Percentiles rank a stretch among this genome's conserved stretches.
Conservation (phyloP, 2,888 invertebrate species). For the Tiliacea citrago region DNA sequence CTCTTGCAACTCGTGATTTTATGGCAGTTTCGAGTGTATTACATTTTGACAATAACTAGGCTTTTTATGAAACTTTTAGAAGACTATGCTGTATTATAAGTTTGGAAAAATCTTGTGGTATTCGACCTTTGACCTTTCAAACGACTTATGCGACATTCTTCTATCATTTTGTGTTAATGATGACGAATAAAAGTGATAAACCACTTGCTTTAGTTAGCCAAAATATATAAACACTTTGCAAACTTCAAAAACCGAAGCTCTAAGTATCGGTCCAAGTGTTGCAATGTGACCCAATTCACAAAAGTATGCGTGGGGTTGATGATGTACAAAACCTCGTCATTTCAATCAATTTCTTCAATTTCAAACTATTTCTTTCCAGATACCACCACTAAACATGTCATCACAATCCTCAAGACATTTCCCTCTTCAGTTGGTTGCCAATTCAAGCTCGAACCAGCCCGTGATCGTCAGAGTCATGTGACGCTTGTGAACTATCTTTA, state of each 20-base stretch:
- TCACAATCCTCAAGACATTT: slow-evolving; percentile 53
- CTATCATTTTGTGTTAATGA: neutral
- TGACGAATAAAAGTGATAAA: neutral
- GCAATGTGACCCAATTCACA: neutral
- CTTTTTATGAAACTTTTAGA: slow-evolving; percentile 3
- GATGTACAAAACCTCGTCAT: neutral
- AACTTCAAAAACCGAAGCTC: neutral
- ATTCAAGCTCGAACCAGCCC: slow-evolving; percentile 44
- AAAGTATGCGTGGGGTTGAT: neutral
- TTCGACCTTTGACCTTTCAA: neutral
- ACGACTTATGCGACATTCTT: no score
- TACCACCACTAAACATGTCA: slow-evolving; percentile 55
- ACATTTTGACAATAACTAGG: slow-evolving; percentile 34
- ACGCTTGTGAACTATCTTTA: slow-evolving; percentile 75
- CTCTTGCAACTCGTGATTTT: slow-evolving; percentile 52
- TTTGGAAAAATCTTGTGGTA: neutral
- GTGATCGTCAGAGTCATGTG: slow-evolving; percentile 79
- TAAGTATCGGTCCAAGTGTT: neutral
- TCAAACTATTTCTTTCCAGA: slow-evolving; percentile 53
- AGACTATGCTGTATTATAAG: neutral
- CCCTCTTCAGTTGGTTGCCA: slow-evolving; percentile 28
- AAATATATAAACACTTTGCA: neutral
- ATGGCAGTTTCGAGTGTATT: slow-evolving; percentile 55
- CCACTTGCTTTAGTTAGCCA: no score
- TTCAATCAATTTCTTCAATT: no score